A percentile compares a stretch with the other conserved stretches of the same genome.
Evolutionary conservation across 2,888 invertebrate genomes (phyloP).

Genomic region (Nebria brevicollis): DNA sequence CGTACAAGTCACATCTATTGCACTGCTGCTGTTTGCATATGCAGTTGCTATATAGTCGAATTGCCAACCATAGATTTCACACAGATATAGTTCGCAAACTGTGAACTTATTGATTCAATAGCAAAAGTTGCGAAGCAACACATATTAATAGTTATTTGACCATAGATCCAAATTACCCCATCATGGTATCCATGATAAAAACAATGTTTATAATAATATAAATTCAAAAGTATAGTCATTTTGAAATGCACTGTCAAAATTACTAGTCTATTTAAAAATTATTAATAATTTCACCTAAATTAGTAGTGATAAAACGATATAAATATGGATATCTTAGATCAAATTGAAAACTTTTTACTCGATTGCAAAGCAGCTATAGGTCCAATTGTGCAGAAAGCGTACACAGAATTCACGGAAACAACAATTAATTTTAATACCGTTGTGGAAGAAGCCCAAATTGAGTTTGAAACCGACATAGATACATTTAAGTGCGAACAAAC

Average conservation of each 20-base stretch:
- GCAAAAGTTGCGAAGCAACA: too few species aligned
- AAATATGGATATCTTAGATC: not conserved
- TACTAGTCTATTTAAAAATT: not conserved
- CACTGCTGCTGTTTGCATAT: slow-evolving; percentile 2
- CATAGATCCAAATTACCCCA: too few species aligned
- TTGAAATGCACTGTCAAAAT: not conserved
- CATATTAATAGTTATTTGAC: too few species aligned
- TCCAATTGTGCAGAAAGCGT: not conserved
- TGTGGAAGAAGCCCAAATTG: not conserved
- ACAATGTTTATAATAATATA: not conserved
- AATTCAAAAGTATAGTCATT: not conserved
- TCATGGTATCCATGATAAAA: not conserved
- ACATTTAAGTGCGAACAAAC: not conserved
- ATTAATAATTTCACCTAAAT: not conserved
- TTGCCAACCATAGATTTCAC: slow-evolving; percentile 8
- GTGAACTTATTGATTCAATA: too few species aligned
- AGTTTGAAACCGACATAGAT: not conserved
- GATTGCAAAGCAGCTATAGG: not conserved
- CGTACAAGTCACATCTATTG: slow-evolving; percentile 35
- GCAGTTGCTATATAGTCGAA: not conserved
- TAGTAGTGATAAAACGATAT: not conserved
- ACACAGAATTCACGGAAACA: not conserved
- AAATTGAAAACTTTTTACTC: not conserved
- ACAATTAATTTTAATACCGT: not conserved
- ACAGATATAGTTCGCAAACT: not conserved